Percentiles rank a stretch among this genome's conserved stretches.
These are phyloP conservation scores for Agonopterix heracliana DNA, from an alignment of 2,888 invertebrate genomes.

Conservation along the genomic window DNA sequence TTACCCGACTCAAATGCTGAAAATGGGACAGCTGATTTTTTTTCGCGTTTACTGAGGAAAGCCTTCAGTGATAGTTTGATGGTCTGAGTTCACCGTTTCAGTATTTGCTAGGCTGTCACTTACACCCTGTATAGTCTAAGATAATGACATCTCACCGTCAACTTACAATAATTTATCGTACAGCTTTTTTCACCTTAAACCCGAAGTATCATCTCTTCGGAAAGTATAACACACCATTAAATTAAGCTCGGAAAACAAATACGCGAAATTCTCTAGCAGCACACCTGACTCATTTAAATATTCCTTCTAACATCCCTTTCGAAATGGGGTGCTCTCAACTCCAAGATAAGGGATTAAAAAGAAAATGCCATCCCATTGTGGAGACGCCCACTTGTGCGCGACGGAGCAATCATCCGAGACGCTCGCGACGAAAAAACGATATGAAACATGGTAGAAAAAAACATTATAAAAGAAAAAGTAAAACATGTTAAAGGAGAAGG, in stretches of 20 bases:
- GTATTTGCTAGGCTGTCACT: too few species aligned
- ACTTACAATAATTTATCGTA: too few species aligned
- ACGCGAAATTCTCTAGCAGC: constrained; percentile 10
- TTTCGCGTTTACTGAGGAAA: too few species aligned
- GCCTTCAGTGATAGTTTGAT: too few species aligned
- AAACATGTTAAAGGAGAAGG: constrained; percentile 30
- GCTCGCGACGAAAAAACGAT: constrained; percentile 31
- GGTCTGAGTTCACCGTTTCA: too few species aligned
- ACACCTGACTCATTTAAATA: constrained; percentile 51
- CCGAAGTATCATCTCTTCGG: too few species aligned
- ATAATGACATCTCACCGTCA: too few species aligned
- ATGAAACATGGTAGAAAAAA: constrained; percentile 32
- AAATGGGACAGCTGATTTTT: too few species aligned
- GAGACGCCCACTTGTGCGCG: constrained; percentile 33
- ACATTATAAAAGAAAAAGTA: constrained; percentile 32
- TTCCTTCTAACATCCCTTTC: constrained; percentile 26
- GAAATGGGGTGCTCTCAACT: constrained; percentile 26
- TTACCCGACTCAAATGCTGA: too few species aligned
- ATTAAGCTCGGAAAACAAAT: background rate
- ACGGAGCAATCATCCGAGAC: constrained; percentile 46
- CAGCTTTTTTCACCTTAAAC: too few species aligned
- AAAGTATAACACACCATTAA: too few species aligned
- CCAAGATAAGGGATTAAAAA: constrained; percentile 58
- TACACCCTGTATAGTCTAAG: too few species aligned
- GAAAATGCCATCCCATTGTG: constrained; percentile 52